A percentile compares a stretch with the other conserved stretches of the same genome.
phyloP scores from a whole-genome alignment of 64 coral and sea anemone genomes.

The Pachyseris speciosa region DNA sequence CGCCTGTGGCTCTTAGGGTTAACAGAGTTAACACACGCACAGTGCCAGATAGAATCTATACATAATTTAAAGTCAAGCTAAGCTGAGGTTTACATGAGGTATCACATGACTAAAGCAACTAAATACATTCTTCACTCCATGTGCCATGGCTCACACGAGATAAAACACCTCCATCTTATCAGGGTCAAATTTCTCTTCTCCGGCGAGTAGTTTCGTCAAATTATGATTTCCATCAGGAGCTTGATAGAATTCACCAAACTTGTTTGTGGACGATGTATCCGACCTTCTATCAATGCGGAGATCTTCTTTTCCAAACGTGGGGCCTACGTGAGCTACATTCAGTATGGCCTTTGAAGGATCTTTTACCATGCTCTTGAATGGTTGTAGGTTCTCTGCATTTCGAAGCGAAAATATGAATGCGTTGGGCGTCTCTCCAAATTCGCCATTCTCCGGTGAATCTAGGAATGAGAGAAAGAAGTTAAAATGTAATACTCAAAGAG shows the following conservation, averaged over 20 bases:
- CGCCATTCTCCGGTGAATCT: no score
- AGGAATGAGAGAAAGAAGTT: background rate
- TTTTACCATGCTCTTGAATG: background rate
- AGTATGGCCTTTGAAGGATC: background rate
- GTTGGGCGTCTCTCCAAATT: background rate
- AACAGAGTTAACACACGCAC: no score
- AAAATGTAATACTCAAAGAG: background rate
- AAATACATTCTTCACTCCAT: no score
- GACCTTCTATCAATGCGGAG: background rate
- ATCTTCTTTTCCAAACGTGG: background rate
- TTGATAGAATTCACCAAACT: background rate
- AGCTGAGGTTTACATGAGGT: no score
- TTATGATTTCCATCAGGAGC: background rate
- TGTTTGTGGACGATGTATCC: background rate
- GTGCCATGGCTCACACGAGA: background rate
- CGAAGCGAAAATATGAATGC: constrained; percentile 15
- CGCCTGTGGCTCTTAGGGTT: no score
- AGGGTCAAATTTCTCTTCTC: background rate
- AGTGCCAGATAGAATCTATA: no score
- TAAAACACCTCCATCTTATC: background rate
- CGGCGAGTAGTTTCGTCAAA: background rate
- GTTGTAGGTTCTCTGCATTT: background rate
- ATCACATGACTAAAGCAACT: no score
- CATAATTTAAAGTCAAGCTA: no score
- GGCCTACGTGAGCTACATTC: background rate